Evolutionary conservation across 2,113 vertebrate species (phyloP).

Genomic region (Camelus dromedarius): DNA sequence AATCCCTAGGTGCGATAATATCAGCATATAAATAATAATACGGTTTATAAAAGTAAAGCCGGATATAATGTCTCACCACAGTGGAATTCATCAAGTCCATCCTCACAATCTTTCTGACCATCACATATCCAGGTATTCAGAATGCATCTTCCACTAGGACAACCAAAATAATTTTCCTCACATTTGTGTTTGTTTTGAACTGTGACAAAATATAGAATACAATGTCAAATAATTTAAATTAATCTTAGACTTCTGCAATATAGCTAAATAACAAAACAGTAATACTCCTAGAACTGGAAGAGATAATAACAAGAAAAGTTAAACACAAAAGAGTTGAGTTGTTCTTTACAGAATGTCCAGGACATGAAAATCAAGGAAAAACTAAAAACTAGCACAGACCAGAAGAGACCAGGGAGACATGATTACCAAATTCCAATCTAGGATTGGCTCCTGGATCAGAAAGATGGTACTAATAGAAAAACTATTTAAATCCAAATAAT

Average conservation of each 20-base stretch:
- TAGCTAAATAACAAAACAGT: background rate
- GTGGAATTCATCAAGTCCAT: constrained; percentile 96
- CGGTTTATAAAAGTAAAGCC: background rate
- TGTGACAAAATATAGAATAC: constrained; percentile 88
- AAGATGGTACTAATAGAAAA: background rate
- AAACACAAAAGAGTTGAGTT: background rate
- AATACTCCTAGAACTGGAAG: background rate
- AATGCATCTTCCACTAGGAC: constrained; percentile 99
- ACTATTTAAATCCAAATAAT: background rate
- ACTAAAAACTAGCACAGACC: background rate
- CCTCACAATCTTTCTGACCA: constrained; percentile 98
- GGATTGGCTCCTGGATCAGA: background rate
- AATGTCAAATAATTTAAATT: constrained; percentile 79
- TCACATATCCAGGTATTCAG: constrained; percentile 98
- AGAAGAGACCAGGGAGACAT: background rate
- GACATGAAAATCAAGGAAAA: background rate
- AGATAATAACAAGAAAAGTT: background rate
- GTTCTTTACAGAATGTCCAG: background rate
- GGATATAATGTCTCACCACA: constrained; percentile 91
- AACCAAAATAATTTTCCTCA: constrained; percentile 98
- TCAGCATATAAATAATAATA: background rate
- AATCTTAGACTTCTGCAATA: background rate
- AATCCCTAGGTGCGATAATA: background rate
- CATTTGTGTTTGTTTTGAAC: constrained; percentile 96
- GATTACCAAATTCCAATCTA: background rate